Conservation (phyloP, 2,888 invertebrate species). For the Furcula furcula region DNA sequence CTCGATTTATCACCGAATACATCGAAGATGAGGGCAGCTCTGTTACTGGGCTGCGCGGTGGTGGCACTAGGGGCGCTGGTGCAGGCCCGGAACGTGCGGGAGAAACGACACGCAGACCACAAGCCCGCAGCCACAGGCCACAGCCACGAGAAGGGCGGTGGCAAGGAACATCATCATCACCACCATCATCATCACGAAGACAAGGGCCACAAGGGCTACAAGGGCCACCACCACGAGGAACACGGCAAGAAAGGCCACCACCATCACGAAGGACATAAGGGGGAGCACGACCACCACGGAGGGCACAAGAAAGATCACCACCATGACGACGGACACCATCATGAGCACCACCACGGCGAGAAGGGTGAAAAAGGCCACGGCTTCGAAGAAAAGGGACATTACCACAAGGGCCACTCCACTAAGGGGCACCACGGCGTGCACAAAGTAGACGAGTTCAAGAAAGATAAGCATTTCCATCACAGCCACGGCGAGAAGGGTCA, state of each 20-base stretch:
- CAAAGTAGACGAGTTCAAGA: conserved; percentile 91
- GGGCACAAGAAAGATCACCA: conserved; percentile 85
- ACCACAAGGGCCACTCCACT: conserved; percentile 91
- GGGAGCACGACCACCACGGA: conserved; percentile 81
- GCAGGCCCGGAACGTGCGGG: conserved; percentile 62
- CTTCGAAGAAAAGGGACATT: conserved; percentile 83
- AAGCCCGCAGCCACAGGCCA: conserved; percentile 72
- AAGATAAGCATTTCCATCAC: conserved; percentile 92
- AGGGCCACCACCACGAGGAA: conserved; percentile 84
- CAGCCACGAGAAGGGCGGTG: conserved; percentile 79
- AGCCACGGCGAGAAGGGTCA: conserved; percentile 89
- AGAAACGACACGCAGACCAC: conserved; percentile 74
- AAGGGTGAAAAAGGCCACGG: conserved; percentile 84
- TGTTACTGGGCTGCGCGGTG: conserved; percentile 48
- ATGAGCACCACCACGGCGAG: conserved; percentile 83
- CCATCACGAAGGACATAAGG: conserved; percentile 84
- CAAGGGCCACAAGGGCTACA: conserved; percentile 86
- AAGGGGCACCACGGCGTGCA: conserved; percentile 92
- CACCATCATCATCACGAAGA: conserved; percentile 84
- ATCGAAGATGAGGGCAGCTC: conserved; percentile 58
- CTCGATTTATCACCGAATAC: conserved; percentile 41
- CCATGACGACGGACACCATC: conserved; percentile 84
- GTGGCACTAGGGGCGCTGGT: conserved; percentile 66
- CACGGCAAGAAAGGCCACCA: conserved; percentile 88
- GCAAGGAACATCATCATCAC: conserved; percentile 83